Evolutionary conservation across 1,140 invertebrate genomes (phyloP), one percentile per base, ranked within the genome.

Genomic region (Hermetia illucens): DNA sequence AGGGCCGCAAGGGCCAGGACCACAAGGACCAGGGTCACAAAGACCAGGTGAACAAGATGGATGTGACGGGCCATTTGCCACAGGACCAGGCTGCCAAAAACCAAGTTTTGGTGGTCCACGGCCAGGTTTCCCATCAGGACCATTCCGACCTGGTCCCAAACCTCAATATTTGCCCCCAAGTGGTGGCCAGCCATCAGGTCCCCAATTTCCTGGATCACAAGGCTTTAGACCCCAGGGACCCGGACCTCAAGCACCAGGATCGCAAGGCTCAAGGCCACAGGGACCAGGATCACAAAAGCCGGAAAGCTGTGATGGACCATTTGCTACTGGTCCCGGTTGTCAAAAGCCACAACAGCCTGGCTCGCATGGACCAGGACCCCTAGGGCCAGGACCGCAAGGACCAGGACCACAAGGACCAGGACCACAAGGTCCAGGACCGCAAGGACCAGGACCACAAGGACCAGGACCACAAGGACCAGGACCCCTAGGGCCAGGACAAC

Each of bases 1-100:
- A n/a, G n/a, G n/a, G n/a, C n/a, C n/a, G n/a, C n/a, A n/a, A n/a
- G n/a, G n/a, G n/a, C n/a, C n/a, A 32, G 5, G 5, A 32, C 44
- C 51, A 22, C 44, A 45, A 18, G 41, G 43, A 2, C 42, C 46
- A 2, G 13, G 47, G 1, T 47, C 53, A 3, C 48, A 49, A 17
- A n/a, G 24, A 25, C 6, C 24, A 8, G 6, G n/a, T n/a, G 24
- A n/a, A n/a, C 24, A 25, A 25, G 6, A 6, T 8, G n/a, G 24
- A 6, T n/a, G n/a, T 6, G 24, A 25, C 6, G 6, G 6, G 24
- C 50, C 55, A 29, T 53, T 48, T 3, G 44, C 45, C 16, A 43
- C 39, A 1, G 40, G 21, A 5, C 36, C 41, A 20, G 12, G 22
- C 15, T 10, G 31, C 2, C 8, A 6, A 33, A 8, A 8, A 6